Percentiles rank a stretch among this genome's conserved stretches.
These are phyloP conservation scores for Platypus cylindrus DNA, from an alignment of 2,888 invertebrate species.

Conservation along the genomic window DNA sequence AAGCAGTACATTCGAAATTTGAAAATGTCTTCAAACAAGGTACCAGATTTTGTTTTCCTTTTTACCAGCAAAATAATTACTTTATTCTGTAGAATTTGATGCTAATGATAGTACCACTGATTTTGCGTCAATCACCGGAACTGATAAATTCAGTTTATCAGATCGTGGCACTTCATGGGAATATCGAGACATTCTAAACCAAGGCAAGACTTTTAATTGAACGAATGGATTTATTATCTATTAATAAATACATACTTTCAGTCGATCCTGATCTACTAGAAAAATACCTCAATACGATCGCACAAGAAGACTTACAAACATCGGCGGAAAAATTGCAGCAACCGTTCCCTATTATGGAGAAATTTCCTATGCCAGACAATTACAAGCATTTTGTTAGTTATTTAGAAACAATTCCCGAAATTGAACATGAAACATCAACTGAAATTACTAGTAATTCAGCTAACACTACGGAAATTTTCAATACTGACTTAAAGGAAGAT, in stretches of 20 bases:
- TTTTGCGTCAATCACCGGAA: not conserved
- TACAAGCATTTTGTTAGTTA: constrained; percentile 7
- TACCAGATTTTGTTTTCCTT: constrained; percentile 5
- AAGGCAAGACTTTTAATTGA: not conserved
- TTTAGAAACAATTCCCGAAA: constrained; percentile 13
- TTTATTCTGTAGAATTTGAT: not conserved
- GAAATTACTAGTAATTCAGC: not conserved
- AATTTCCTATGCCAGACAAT: no score
- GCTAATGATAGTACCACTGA: no score
- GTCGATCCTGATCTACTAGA: constrained; percentile 10
- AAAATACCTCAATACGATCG: constrained; percentile 11
- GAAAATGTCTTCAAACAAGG: constrained; percentile 18
- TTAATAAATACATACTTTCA: no score
- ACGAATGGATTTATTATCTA: no score
- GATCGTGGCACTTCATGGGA: not conserved
- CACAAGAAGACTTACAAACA: constrained; percentile 7
- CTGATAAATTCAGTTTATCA: not conserved
- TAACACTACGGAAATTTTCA: not conserved
- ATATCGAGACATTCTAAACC: not conserved
- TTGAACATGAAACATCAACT: constrained; percentile 9
- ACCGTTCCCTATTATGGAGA: no score
- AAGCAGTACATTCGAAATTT: constrained; percentile 27
- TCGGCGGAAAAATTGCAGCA: constrained; percentile 3
- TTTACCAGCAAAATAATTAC: not conserved
- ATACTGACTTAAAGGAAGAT: not conserved